Base-by-base conservation (phyloP, 2,888 invertebrate species). In the Prosapia bicincta region DNA sequence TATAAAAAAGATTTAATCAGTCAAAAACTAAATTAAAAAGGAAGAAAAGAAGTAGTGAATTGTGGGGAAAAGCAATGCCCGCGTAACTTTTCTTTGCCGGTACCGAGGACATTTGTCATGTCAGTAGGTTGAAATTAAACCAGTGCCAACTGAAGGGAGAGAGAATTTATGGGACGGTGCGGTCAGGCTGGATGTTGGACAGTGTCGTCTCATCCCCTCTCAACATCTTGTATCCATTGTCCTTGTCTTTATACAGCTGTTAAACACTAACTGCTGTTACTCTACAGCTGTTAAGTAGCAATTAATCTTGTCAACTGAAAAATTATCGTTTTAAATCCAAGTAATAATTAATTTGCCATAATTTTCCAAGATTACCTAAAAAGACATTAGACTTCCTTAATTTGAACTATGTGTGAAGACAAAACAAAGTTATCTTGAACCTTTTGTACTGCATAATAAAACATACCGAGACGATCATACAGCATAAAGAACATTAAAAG, bases 111-210 rank as follows among this genome's bases (percentile, higher is more conserved):
- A 75, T 75, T 75, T 68, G 71, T 75, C 75, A 75, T 71, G 69
- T 71, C 69, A 38, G 69, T 25, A 38, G 69, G 75, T 71, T 71
- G 71, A 75, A 75, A 75, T 75, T 75, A 75, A 75, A 75, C 71
- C 75, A 71, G 71, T 75, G 73, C 73, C 73, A 72, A 66, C 72
- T 15, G 67, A 24, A 38, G 67, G 38, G 72, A 28, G 38, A 38
- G 66, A 26, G 43, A 69, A 73, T 73, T 73, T 73, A 73, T 68
- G 73, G 73, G 68, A 54, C 54, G 69, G 68, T 67, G 69, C 67
- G 73, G 73, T 73, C 73, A 73, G 54, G 73, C 68, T 73, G 54
- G 54, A 20, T 54, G 54, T 54, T 26, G 67, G 28, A 66, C 32
- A 25, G 30, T 23, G 30, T 67, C 15, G n/a, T 66, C 28, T 26